Base-by-base conservation (phyloP, 2,888 invertebrate species). In the Melieria crassipennis region DNA sequence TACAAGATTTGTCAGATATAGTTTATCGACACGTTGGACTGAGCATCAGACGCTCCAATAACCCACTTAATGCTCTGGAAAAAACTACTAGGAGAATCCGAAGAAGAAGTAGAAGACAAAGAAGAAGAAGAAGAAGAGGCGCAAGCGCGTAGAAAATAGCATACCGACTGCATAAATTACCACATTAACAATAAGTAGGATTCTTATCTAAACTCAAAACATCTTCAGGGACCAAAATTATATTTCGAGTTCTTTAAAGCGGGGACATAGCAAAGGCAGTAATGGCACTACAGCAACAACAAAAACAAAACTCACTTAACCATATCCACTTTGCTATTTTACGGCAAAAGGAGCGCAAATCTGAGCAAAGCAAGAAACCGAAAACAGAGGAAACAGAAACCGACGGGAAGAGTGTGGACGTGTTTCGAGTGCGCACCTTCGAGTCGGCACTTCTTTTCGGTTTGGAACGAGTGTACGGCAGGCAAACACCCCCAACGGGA, bases 201-300 rank as follows among this genome's bases (percentile, higher is more conserved):
- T 16, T 69, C 78, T 79, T 79, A 80, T 80, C 81, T 80, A 81
- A 81, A 79, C 82, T 45, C 9, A 62, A 16, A 67, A 62, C 56
- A 82, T 82, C 81, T 84, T 84, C 85, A 84, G 84, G 84, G 84
- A 84, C 84, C 84, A 85, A 83, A 79, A 79, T 75, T 79, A 78
- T 65, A 50, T 70, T 73, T 73, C 50, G 72, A 73, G 55, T 70
- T 73, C 70, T 76, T 75, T 75, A 73, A 72, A 75, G 2, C 70
- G 72, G 65, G 72, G 66, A 73, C 61, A 64, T 3, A 30, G 30
- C 30, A 30, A 30, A 30, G 3, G 30, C 30, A 30, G 30, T 30
- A 30, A 30, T 30, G 30, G 30, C 30, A 30, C 30, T 30, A 30
- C 30, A 30, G 30, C 30, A 30, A 30, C 67, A 65, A 61, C 13